Evolutionary conservation across 2,113 vertebrate species (phyloP).

Genomic region (Festucalex cinctus): DNA sequence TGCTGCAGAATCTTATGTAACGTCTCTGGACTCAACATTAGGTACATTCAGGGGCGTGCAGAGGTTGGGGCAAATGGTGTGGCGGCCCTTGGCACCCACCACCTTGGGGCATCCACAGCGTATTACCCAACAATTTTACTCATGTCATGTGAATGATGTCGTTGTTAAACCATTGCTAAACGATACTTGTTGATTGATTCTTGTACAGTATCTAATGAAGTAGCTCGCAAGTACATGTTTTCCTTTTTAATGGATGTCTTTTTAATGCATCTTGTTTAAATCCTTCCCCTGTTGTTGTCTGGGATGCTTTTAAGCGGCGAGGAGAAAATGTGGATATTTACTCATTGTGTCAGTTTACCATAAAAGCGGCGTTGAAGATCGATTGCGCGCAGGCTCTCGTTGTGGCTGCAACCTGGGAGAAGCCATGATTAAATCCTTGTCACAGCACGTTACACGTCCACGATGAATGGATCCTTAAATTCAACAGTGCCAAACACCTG

Average conservation of each 20-base stretch:
- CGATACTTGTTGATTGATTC: not conserved
- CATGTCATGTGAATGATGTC: not conserved
- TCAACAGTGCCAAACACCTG: slow-evolving; percentile 32
- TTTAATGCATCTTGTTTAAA: slow-evolving; percentile 24
- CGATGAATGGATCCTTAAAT: slow-evolving; percentile 58
- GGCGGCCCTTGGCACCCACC: too few relatives aligned
- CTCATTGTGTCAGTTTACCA: slow-evolving; percentile 62
- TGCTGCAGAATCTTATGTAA: too few relatives aligned
- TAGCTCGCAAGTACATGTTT: not conserved
- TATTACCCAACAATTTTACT: too few relatives aligned
- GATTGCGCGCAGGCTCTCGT: slow-evolving; percentile 15
- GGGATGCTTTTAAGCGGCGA: slow-evolving; percentile 46
- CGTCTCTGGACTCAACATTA: too few relatives aligned
- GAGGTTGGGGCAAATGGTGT: too few relatives aligned
- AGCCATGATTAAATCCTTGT: slow-evolving; percentile 60
- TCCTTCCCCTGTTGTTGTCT: slow-evolving; percentile 15
- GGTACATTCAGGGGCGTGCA: too few relatives aligned
- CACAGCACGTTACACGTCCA: slow-evolving; percentile 44
- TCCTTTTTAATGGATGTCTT: slow-evolving; percentile 6
- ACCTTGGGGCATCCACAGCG: too few relatives aligned
- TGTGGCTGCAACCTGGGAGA: slow-evolving; percentile 45
- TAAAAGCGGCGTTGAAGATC: slow-evolving; percentile 52
- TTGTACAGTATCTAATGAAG: not conserved
- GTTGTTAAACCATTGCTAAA: not conserved
- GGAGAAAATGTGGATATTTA: slow-evolving; percentile 55